Evolutionary conservation across 2,797 vertebrate species (phyloP).

Genomic region (Gymnocypris eckloni): DNA sequence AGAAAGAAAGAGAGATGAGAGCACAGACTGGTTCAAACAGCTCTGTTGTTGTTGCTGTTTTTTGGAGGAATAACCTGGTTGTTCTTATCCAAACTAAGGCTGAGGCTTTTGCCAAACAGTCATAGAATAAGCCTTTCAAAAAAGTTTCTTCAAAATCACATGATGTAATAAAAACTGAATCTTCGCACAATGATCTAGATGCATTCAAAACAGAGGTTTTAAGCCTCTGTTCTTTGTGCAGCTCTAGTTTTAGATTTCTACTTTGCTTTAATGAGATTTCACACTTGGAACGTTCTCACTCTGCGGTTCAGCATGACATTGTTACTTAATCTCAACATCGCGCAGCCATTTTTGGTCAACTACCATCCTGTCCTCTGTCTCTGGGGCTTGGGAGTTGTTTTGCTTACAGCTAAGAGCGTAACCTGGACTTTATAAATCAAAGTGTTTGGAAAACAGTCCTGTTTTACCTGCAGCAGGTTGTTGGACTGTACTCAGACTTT

Average conservation of each 20-base stretch:
- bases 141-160: background rate
- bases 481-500: slow-evolving; percentile 1
- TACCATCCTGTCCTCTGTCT: slow-evolving; percentile 60
- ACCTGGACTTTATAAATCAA: slow-evolving; percentile 44
- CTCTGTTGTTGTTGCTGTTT: background rate
- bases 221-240: slow-evolving; percentile 2
- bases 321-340: slow-evolving; percentile 41
- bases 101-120: background rate
- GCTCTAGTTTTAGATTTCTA: background rate
- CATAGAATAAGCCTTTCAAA: background rate
- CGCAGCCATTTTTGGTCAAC: slow-evolving; percentile 79
- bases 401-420: slow-evolving; percentile 18
- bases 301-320: slow-evolving; percentile 27
- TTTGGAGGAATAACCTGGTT: background rate
- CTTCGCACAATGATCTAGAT: background rate
- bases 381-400: background rate
- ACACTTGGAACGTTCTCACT: slow-evolving; percentile 33
- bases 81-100: background rate
- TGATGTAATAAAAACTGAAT: background rate
- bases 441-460: slow-evolving; percentile 1
- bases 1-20: slow-evolving; percentile 1
- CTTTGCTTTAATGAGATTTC: slow-evolving; percentile 43
- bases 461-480: slow-evolving; percentile 15
- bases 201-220: background rate
- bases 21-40: slow-evolving; percentile 15